Evolutionary conservation across 2,797 vertebrate species (phyloP).

Genomic region (Balearica regulorum): DNA sequence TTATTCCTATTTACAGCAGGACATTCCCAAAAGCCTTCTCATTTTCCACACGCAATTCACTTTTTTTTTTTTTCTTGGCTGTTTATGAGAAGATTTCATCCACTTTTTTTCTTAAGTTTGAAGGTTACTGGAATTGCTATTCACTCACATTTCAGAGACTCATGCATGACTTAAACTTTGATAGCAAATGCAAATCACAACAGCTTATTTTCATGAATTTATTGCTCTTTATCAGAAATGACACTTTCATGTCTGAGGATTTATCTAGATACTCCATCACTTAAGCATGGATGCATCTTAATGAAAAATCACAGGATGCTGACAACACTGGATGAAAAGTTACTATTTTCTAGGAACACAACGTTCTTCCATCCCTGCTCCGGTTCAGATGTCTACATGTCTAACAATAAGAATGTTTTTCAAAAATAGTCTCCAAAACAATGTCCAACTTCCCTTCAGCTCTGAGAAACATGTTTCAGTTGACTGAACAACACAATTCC

Average conservation of each 20-base stretch:
- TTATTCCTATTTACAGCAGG: neutral
- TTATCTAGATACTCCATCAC: slow-evolving; percentile 32
- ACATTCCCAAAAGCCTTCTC: neutral
- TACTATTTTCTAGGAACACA: neutral
- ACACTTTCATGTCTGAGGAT: slow-evolving; percentile 47
- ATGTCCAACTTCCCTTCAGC: neutral
- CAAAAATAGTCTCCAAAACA: neutral
- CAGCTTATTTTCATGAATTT: slow-evolving; percentile 40
- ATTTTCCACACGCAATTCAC: neutral
- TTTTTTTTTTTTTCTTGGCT: neutral
- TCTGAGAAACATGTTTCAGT: neutral
- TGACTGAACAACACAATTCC: neutral
- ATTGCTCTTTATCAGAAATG: slow-evolving; percentile 58
- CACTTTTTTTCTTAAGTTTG: neutral
- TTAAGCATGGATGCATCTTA: slow-evolving; percentile 17
- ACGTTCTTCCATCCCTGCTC: neutral
- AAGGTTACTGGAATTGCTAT: neutral
- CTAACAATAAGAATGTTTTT: neutral
- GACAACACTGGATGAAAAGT: neutral
- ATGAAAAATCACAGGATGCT: neutral
- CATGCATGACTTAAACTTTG: neutral
- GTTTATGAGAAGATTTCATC: neutral
- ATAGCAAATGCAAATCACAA: slow-evolving; percentile 37
- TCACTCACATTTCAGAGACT: slow-evolving; percentile 28
- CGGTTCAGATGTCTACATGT: neutral